A percentile compares a stretch with the other conserved stretches of the same genome.
Evolutionary conservation across 2,888 invertebrate species (phyloP).

Genomic region (Cyrtodaria siliqua): DNA sequence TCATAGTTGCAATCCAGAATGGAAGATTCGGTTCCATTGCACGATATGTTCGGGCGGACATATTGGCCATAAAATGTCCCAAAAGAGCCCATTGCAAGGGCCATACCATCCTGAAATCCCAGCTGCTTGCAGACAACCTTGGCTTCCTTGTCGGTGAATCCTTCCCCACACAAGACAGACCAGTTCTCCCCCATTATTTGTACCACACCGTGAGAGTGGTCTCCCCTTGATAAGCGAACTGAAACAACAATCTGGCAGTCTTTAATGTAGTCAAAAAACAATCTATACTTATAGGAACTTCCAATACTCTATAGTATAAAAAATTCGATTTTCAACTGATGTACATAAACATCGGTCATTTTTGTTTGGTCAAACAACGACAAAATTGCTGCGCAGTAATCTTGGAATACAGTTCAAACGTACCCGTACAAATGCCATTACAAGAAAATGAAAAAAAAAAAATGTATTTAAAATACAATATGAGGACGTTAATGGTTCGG

Average conservation of each 20-base stretch:
- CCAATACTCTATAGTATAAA: too few species aligned
- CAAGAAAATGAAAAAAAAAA: too few species aligned
- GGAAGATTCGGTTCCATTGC: constrained; percentile 68
- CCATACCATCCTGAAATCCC: constrained; percentile 64
- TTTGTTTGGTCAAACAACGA: too few species aligned
- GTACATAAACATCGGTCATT: too few species aligned
- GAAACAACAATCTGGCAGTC: background rate
- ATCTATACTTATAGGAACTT: too few species aligned
- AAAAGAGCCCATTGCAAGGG: constrained; percentile 72
- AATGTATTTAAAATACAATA: too few species aligned
- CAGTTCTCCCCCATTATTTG: constrained; percentile 72
- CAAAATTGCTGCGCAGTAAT: too few species aligned
- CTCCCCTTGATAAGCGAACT: constrained; percentile 71
- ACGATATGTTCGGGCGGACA: constrained; percentile 70
- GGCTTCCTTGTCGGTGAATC: constrained; percentile 73
- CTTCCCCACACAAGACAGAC: constrained; percentile 76
- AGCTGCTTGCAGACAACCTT: constrained; percentile 73
- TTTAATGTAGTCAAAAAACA: too few species aligned
- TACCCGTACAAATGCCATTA: too few species aligned
- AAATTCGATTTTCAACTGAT: too few species aligned
- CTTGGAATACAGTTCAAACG: too few species aligned
- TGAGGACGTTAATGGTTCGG: too few species aligned
- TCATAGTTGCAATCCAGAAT: constrained; percentile 71
- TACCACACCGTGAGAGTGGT: constrained; percentile 74
- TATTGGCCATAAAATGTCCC: constrained; percentile 69